Evolutionary conservation across 2,888 invertebrate species (phyloP).

Genomic region (Pasiphila rectangulata): DNA sequence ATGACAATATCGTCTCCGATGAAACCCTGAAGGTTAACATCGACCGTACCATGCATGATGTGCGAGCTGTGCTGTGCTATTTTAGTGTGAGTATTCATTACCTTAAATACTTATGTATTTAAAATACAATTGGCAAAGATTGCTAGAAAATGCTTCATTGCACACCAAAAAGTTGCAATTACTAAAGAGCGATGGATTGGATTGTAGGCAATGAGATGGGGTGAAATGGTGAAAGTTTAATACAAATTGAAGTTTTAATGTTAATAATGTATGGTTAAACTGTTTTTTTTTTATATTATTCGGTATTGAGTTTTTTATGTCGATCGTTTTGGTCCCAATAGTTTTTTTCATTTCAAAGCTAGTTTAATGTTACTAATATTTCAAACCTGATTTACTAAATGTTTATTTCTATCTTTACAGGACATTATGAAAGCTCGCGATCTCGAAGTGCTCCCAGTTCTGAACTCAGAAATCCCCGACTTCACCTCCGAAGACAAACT

Average conservation of each 20-base stretch:
- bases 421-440: conserved; percentile 60
- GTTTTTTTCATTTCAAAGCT: not conserved
- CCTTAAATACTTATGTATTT: not conserved
- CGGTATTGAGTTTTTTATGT: too few species aligned
- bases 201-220: too few species aligned
- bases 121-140: not conserved
- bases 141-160: too few species aligned
- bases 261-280: too few species aligned
- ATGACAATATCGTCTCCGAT: conserved; percentile 54
- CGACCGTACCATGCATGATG: conserved; percentile 79
- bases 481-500: conserved; percentile 46
- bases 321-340: not conserved
- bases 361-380: not conserved
- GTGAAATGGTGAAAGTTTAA: too few species aligned
- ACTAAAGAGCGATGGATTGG: too few species aligned
- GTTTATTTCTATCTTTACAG: conserved; percentile 46
- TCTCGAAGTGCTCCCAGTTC: conserved; percentile 52
- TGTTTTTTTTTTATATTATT: too few species aligned
- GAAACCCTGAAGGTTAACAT: conserved; percentile 70
- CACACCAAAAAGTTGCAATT: too few species aligned
- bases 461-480: conserved; percentile 54
- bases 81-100: conserved; percentile 76
- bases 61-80: conserved; percentile 85
- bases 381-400: conserved; percentile 4
- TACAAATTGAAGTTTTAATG: too few species aligned